phyloP scores from a whole-genome alignment of 2,797 vertebrate species.

The Poecilia velifera region DNA sequence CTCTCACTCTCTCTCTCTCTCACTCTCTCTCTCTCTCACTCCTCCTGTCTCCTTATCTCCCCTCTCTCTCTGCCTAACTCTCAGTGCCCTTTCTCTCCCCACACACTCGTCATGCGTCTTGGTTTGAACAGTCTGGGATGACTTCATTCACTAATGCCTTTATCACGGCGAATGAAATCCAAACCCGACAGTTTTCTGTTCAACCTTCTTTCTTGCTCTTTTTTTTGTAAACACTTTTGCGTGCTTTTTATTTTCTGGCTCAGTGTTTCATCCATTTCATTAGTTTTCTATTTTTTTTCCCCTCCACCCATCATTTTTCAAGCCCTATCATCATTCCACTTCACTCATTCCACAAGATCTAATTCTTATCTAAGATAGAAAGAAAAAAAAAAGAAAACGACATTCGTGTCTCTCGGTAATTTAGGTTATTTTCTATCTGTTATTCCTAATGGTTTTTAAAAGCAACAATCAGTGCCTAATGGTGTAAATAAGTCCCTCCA shows the following conservation, averaged over 20 bases:
- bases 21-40: conserved; percentile 37
- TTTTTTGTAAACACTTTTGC: neutral
- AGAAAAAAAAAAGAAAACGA: no score
- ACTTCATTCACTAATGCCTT: conserved; percentile 71
- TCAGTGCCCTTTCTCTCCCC: conserved; percentile 38
- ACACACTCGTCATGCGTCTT: conserved; percentile 25
- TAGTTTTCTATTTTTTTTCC: conserved; percentile 63
- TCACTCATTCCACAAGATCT: conserved; percentile 37
- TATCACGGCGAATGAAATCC: conserved; percentile 67
- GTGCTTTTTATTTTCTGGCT: conserved; percentile 49
- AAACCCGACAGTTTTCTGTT: conserved; percentile 46
- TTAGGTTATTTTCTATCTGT: conserved; percentile 14
- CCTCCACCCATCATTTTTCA: conserved; percentile 45
- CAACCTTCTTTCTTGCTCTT: conserved; percentile 13
- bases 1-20: conserved; percentile 38
- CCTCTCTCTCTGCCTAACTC: conserved; percentile 31
- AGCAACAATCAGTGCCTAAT: conserved; percentile 53
- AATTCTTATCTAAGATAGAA: conserved; percentile 32
- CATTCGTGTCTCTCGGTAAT: conserved; percentile 35
- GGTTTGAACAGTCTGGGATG: conserved; percentile 60
- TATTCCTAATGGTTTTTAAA: conserved; percentile 51
- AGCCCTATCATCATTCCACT: conserved; percentile 62
- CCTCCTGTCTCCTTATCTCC: conserved; percentile 57
- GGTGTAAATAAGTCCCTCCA: conserved; percentile 58
- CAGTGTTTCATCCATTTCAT: conserved; percentile 61